phyloP scores from a whole-genome alignment of 2,113 vertebrate species.

The Hippocampus abdominalis region DNA sequence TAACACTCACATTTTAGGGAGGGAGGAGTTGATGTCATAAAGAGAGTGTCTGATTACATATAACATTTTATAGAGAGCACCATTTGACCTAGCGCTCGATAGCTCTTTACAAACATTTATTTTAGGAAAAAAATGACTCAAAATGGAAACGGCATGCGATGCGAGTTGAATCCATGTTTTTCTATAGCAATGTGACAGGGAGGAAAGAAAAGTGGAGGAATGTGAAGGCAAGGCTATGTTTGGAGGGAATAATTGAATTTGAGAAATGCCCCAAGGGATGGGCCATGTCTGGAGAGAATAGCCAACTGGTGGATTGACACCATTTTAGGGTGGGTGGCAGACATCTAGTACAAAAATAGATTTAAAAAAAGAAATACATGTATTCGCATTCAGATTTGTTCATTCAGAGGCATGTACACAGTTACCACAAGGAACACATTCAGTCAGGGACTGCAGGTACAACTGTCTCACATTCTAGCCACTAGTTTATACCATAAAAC shows the following conservation, averaged over 20 bases:
- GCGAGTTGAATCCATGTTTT: neutral
- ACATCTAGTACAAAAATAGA: neutral
- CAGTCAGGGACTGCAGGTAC: too few relatives aligned
- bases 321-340: neutral
- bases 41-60: neutral
- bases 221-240: neutral
- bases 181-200: constrained; percentile 3
- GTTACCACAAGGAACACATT: neutral
- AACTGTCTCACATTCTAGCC: neutral
- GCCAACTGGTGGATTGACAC: neutral
- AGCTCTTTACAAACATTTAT: neutral
- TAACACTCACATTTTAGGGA: neutral
- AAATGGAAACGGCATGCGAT: neutral
- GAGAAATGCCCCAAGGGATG: neutral
- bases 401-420: neutral
- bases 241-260: neutral
- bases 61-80: neutral
- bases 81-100: neutral
- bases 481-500: neutral
- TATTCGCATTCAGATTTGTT: neutral
- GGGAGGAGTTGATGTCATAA: neutral
- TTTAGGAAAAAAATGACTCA: neutral
- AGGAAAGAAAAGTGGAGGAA: neutral
- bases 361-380: neutral
- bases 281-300: neutral